These are phyloP conservation scores for Platysternon megacephalum DNA, from an alignment of 2,113 vertebrate species.

Conservation along the genomic window DNA sequence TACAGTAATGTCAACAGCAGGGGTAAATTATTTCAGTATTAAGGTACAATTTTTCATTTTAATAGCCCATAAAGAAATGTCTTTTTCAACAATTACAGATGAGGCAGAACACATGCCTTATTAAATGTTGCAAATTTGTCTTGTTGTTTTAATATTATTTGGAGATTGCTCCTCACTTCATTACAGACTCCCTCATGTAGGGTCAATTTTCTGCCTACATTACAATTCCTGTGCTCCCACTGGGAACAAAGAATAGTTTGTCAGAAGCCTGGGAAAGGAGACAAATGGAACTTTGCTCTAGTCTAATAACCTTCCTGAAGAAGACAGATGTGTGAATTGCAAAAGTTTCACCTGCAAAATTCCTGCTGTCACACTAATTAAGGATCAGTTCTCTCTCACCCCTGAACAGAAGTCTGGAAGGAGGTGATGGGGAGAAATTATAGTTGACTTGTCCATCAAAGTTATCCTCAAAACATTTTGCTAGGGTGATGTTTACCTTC, in stretches of 20 bases:
- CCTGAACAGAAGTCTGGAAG: not conserved
- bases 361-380: slow-evolving; percentile 65
- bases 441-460: not conserved
- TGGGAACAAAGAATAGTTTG: slow-evolving; percentile 14
- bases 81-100: not conserved
- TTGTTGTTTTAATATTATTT: not conserved
- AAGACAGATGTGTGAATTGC: slow-evolving; percentile 67
- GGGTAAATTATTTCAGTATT: not conserved
- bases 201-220: slow-evolving; percentile 57
- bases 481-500: not conserved
- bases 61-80: not conserved
- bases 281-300: slow-evolving; percentile 62
- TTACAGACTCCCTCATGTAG: accelerated
- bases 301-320: slow-evolving; percentile 67
- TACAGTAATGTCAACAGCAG: not conserved
- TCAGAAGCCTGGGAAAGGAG: slow-evolving; percentile 56
- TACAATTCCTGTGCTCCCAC: slow-evolving; percentile 40
- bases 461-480: not conserved
- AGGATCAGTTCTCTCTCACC: slow-evolving; percentile 25
- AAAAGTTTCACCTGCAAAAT: slow-evolving; percentile 68
- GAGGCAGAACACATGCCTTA: not conserved
- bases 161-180: not conserved
- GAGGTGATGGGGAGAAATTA: not conserved
- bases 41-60: not conserved
- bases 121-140: slow-evolving; percentile 2